Evolutionary conservation across 2,113 vertebrate species (phyloP).

Genomic region (Hippolais icterina): DNA sequence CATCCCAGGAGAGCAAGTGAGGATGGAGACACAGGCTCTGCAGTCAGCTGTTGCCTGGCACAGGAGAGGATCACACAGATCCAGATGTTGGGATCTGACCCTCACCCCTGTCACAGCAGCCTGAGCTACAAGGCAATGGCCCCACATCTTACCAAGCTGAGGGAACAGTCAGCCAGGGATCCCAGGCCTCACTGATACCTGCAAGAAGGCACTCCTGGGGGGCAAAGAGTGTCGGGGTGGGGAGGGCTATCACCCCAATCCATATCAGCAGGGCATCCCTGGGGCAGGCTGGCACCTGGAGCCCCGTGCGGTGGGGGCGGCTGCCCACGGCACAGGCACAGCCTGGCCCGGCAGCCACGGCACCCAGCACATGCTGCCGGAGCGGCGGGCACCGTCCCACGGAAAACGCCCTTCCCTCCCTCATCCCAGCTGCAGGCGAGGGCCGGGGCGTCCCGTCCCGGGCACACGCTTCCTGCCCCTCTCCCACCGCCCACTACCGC

Average conservation of each 20-base stretch:
- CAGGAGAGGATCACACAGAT: neutral
- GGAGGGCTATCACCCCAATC: neutral
- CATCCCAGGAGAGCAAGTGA: neutral
- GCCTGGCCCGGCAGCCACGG: neutral
- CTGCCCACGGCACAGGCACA: neutral
- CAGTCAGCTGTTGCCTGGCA: neutral
- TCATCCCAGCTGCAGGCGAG: neutral
- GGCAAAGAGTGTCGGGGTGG: accelerated
- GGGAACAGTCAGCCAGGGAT: neutral
- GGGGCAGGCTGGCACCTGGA: neutral
- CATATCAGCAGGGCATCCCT: neutral
- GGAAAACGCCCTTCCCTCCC: neutral
- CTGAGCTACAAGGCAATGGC: accelerated
- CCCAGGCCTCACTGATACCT: neutral
- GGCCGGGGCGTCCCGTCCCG: neutral
- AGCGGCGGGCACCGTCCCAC: neutral
- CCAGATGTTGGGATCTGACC: neutral
- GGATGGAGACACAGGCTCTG: neutral
- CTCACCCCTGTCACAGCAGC: neutral
- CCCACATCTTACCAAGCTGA: neutral
- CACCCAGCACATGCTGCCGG: accelerated
- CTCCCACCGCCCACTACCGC: constrained; percentile 10
- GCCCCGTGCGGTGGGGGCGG: neutral
- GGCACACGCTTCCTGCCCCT: constrained; percentile 14
- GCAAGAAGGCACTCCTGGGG: neutral